phyloP scores from a whole-genome alignment of 1,140 invertebrate genomes.

The Liolophura sinensis region DNA sequence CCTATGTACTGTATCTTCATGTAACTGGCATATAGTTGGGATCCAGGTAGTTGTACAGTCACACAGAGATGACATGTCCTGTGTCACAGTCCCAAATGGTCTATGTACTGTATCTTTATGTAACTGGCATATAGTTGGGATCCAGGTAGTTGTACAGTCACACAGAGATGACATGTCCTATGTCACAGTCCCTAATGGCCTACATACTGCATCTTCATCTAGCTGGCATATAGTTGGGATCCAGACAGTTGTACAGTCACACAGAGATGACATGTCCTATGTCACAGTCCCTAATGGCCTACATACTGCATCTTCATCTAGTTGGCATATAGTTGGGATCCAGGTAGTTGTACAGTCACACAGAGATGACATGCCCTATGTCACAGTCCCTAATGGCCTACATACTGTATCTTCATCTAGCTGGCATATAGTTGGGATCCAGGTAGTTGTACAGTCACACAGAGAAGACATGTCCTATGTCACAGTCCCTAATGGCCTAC shows the following conservation, averaged over 20 bases:
- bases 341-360: slow-evolving; percentile 40
- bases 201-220: not conserved
- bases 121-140: slow-evolving; percentile 60
- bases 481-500: slow-evolving; percentile 10
- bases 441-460: slow-evolving; percentile 42
- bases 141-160: slow-evolving; percentile 58
- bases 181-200: too few relatives aligned
- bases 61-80: too few relatives aligned
- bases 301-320: not conserved
- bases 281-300: slow-evolving; percentile 19
- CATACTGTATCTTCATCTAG: not conserved
- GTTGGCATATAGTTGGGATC: slow-evolving; percentile 48
- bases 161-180: too few relatives aligned
- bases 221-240: slow-evolving; percentile 53
- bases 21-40: too few relatives aligned
- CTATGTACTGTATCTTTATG: slow-evolving; percentile 17
- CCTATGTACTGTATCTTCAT: too few relatives aligned
- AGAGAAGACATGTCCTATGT: too few relatives aligned
- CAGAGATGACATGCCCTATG: too few relatives aligned
- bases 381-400: slow-evolving; percentile 12
- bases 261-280: too few relatives aligned
- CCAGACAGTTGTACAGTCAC: slow-evolving; percentile 39
- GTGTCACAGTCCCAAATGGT: slow-evolving; percentile 2
- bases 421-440: slow-evolving; percentile 47
- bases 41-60: too few relatives aligned